These are phyloP conservation scores for Oceanodroma leucorhoa DNA, from an alignment of 2,797 vertebrate species.

Conservation along the genomic window DNA sequence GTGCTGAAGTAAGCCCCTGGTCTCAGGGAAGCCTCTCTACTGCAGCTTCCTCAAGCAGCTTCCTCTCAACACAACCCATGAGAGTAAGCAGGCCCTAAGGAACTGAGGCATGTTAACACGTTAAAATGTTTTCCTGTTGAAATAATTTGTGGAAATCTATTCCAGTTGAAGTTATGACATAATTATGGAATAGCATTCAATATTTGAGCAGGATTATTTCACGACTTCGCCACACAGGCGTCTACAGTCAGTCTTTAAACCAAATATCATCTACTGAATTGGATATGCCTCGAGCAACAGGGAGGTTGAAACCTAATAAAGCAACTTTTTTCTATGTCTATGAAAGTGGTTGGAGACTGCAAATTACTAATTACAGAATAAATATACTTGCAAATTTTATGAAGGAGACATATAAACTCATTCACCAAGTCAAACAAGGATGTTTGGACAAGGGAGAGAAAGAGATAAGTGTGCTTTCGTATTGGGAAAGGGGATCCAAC, in stretches of 20 bases:
- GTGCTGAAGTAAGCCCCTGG: not conserved
- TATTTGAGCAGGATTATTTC: not conserved
- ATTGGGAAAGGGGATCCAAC: not conserved
- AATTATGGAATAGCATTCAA: not conserved
- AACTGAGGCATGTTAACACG: not conserved
- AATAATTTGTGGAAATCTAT: not conserved
- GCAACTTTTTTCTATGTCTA: not conserved
- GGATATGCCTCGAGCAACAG: not conserved
- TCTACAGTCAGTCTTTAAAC: not conserved
- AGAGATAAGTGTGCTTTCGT: not conserved
- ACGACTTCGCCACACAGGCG: not conserved
- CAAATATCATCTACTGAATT: not conserved
- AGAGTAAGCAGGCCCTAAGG: not conserved
- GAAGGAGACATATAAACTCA: not conserved
- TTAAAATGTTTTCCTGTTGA: not conserved
- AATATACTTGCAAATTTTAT: not conserved
- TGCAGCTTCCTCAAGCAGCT: not conserved
- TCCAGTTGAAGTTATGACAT: not conserved
- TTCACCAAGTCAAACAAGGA: not conserved
- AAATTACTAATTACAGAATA: constrained; percentile 3
- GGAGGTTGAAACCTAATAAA: not conserved
- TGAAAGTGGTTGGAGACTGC: not conserved
- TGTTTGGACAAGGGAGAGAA: not conserved
- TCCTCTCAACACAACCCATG: not conserved
- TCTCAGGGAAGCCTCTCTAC: not conserved